Evolutionary conservation across 2,888 invertebrate genomes (phyloP).

Genomic region (Ectemnius lituratus): DNA sequence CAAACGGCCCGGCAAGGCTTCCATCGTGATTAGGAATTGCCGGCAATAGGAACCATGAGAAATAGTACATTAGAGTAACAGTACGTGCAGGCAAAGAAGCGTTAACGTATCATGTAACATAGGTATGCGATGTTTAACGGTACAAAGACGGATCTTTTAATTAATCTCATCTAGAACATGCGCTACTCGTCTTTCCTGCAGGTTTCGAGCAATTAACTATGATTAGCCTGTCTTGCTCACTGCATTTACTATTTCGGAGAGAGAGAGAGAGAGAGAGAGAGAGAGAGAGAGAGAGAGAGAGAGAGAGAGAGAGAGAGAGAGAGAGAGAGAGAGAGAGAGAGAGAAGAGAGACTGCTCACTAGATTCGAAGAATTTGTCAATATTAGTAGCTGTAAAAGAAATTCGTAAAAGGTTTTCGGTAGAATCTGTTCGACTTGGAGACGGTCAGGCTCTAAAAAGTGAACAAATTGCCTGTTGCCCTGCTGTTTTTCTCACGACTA

Average conservation of each 20-base stretch:
- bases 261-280: too few species aligned
- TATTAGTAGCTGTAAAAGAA: too few species aligned
- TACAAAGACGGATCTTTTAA: slow-evolving; percentile 8
- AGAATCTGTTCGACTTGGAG: not conserved
- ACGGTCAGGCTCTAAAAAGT: not conserved
- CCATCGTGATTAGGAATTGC: slow-evolving; percentile 48
- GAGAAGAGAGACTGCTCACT: too few species aligned
- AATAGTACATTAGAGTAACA: slow-evolving; percentile 37
- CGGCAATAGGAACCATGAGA: slow-evolving; percentile 59
- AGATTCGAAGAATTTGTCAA: too few species aligned
- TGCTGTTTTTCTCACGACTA: slow-evolving; percentile 28
- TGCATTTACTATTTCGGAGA: too few species aligned
- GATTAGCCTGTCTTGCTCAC: too few species aligned
- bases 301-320: too few species aligned
- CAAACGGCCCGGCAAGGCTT: slow-evolving; percentile 45
- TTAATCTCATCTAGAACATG: not conserved
- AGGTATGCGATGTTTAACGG: slow-evolving; percentile 3
- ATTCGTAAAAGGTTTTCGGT: too few species aligned
- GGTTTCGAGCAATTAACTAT: too few species aligned
- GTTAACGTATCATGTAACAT: slow-evolving; percentile 3
- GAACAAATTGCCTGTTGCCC: slow-evolving; percentile 14
- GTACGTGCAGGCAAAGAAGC: slow-evolving; percentile 31
- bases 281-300: too few species aligned
- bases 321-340: too few species aligned
- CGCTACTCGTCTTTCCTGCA: too few species aligned